These are phyloP conservation scores for Neostethus bicornis DNA, from an alignment of 2,797 vertebrate genomes.

Conservation along the genomic window DNA sequence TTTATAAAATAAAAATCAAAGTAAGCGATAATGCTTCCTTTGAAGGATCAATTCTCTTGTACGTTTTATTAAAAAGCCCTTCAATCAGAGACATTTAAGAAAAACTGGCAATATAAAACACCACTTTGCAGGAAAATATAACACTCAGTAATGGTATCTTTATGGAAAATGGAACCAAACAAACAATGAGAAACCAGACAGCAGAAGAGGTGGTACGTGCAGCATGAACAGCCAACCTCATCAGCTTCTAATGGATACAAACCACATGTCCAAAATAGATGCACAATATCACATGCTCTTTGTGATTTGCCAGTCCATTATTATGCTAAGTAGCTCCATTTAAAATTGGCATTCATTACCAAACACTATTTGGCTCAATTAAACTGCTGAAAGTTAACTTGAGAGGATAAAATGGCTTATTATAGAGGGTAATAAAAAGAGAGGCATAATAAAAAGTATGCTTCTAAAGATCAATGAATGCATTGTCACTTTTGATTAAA, in stretches of 20 bases:
- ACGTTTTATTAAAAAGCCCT: conserved; percentile 49
- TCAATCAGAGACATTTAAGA: conserved; percentile 49
- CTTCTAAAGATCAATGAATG: neutral
- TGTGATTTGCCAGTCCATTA: conserved; percentile 4
- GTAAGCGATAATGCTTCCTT: conserved; percentile 24
- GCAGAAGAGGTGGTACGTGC: neutral
- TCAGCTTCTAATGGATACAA: conserved; percentile 39
- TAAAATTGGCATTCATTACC: conserved; percentile 9
- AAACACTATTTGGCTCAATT: conserved; percentile 2
- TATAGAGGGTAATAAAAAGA: neutral
- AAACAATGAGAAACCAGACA: conserved; percentile 47
- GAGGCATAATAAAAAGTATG: neutral
- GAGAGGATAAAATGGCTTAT: neutral
- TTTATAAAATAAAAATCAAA: conserved; percentile 20
- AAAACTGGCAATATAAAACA: conserved; percentile 27
- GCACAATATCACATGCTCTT: conserved; percentile 23
- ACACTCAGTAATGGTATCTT: conserved; percentile 37
- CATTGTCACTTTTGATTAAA: neutral
- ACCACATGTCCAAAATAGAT: conserved; percentile 25
- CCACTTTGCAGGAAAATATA: conserved; percentile 32
- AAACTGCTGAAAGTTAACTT: neutral
- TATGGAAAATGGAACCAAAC: conserved; percentile 48
- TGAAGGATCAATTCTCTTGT: conserved; percentile 29
- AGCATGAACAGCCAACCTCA: conserved; percentile 1
- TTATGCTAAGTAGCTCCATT: conserved; percentile 10